Evolutionary conservation across 2,797 vertebrate genomes (phyloP), one percentile per base, ranked within the genome.

Genomic region (Poecilia gillii): DNA sequence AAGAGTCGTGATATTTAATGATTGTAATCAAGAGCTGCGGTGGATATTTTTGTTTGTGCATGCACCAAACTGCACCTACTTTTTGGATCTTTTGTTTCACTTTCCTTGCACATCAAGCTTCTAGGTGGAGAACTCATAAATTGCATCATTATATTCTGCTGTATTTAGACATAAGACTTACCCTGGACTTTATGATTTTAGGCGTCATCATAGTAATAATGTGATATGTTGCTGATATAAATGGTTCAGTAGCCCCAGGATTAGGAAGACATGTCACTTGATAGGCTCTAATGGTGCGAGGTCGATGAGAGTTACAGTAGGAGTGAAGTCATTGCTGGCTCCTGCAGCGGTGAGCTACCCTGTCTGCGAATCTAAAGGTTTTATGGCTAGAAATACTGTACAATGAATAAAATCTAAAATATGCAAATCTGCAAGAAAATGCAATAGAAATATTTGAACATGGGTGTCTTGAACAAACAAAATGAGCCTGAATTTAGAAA

Each of bases 291-390:
- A 94, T 93, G 88, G 88, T 53, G 92, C 91, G 74, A 86, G 90
- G 75, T 87, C 55, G 88, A 90, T 89, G 93, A 93, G 90, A 86
- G 89, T 90, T 91, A 86, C 89, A 86, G 90, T 85, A 77, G 84
- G 77, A 76, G 85, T 94, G 93, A 94, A 85, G 87, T 96, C 91
- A 95, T 91, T 55, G 41, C 77, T 91, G 92, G 90, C 91, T 90
- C 84, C 88, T 77, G 83, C 64, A 33, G 70, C 76, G 39, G 78
- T 93, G 90, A 91, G 84, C 82, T 82, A 85, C 83, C 68, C 80
- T 2, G 91, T 92, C 92, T 94, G 87, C 79, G 86, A 88, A 93
- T 94, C 81, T 84, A 64, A 68, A 12, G 57, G 53, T 39, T 88
- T 88, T 81, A 89, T 55, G 76, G 23, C 77, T 74, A n/a, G 66